These are phyloP conservation scores for Drosophila murphyi DNA, from an alignment of 1,140 invertebrate genomes.

Conservation along the genomic window DNA sequence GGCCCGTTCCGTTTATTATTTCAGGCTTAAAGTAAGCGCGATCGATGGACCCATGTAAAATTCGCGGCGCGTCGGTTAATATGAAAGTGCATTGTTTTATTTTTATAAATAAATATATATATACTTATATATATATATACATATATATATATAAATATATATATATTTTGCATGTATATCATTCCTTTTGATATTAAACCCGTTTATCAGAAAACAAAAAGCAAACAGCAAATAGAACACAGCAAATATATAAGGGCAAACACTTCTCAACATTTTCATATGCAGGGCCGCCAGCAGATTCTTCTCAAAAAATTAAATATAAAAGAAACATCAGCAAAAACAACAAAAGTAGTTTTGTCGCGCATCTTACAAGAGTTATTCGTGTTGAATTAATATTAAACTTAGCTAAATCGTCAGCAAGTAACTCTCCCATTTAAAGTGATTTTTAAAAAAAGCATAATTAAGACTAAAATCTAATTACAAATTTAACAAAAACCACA, in stretches of 20 bases:
- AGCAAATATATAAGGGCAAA: conserved; percentile 23
- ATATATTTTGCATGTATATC: conserved; percentile 78
- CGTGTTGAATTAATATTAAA: conserved; percentile 54
- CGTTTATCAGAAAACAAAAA: conserved; percentile 50
- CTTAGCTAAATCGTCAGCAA: conserved; percentile 61
- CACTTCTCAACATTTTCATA: conserved; percentile 24
- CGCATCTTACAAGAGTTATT: conserved; percentile 37
- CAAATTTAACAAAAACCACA: conserved; percentile 29
- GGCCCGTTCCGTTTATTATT: conserved; percentile 93
- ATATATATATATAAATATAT: conserved; percentile 58
- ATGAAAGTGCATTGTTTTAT: conserved; percentile 76
- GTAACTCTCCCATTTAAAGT: conserved; percentile 47
- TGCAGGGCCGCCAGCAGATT: conserved; percentile 24
- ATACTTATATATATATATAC: conserved; percentile 63
- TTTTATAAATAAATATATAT: conserved; percentile 67
- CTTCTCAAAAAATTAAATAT: conserved; percentile 15
- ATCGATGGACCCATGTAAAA: conserved; percentile 93
- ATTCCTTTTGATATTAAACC: conserved; percentile 84
- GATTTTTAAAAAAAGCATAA: conserved; percentile 63
- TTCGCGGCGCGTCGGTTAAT: conserved; percentile 43
- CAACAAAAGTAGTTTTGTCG: conserved; percentile 27
- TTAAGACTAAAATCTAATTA: conserved; percentile 60
- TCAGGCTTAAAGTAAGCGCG: conserved; percentile 94
- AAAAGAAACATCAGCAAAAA: conserved; percentile 13
- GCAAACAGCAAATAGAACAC: conserved; percentile 49